Conservation (phyloP, 2,888 invertebrate genomes). For the Leptopilina syphax region DNA sequence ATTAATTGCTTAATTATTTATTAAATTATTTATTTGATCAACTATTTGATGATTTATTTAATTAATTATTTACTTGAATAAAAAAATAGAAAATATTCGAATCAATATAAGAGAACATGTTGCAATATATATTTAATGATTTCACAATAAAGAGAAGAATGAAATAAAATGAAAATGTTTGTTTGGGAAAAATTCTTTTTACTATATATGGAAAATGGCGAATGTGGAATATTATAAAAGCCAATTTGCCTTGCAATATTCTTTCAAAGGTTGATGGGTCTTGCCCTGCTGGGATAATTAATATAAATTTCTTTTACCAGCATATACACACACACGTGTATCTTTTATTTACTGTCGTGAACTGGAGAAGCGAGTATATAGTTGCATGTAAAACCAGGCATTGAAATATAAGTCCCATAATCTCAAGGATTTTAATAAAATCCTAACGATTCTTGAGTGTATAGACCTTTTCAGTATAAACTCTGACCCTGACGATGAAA, state of each 20-base stretch:
- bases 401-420: conserved; percentile 63
- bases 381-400: conserved; percentile 57
- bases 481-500: conserved; percentile 17
- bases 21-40: too few relatives aligned
- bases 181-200: too few relatives aligned
- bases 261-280: conserved; percentile 53
- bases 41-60: too few relatives aligned
- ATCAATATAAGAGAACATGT: too few relatives aligned
- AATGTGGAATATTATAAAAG: neutral
- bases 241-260: conserved; percentile 16
- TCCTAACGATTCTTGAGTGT: conserved; percentile 45
- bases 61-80: too few relatives aligned
- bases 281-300: conserved; percentile 58
- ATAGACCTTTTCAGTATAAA: conserved; percentile 5
- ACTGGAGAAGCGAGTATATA: conserved; percentile 42
- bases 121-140: too few relatives aligned
- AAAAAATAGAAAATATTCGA: too few relatives aligned
- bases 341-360: conserved; percentile 59
- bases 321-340: conserved; percentile 43
- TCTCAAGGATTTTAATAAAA: conserved; percentile 57
- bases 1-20: too few relatives aligned
- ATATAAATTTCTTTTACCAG: conserved; percentile 54
- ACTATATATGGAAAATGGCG: too few relatives aligned
- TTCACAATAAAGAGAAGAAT: too few relatives aligned
- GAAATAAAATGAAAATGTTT: too few relatives aligned